Evolutionary conservation across 2,797 vertebrate species (phyloP), one percentile per base, ranked within the genome.

Genomic region (Sebastes oblongus): DNA sequence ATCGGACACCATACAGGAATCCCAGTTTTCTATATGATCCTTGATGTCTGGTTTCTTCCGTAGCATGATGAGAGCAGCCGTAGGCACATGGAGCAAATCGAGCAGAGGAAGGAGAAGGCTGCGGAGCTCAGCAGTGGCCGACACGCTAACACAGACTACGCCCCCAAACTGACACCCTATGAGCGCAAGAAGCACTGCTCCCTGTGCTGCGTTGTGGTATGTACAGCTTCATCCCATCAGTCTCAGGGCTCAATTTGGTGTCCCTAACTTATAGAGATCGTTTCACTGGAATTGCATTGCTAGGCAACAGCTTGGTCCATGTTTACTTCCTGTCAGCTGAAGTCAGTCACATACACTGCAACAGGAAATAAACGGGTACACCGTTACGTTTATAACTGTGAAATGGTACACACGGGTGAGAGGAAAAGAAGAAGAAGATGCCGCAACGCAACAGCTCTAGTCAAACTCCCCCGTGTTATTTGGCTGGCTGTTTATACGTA

Each of bases 1-100:
- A 60, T 16, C 20, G 3, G 59, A 79, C 66, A 58, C 9, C 5
- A 50, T 34, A 34, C 29, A 46, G 50, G 32, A 72, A 77, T 74
- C 29, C 11, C 8, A 6, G 2, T 77, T 78, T 75, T 34, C 65
- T 39, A 50, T 42, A 12, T 85, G 46, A 88, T 68, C 50, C 13
- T 6, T 46, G 61, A 16, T 70, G 73, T 86, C 60, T 71, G 68
- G 27, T 79, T 75, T 60, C 75, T 75, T 72, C 7, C 75, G 20
- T 79, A 99, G 98, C 98, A 99, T 2, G 98, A 99, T 68, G 98
- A 99, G 90, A 99, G 98, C 92, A 97, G 98, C 86, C 96, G 98
- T 58, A 95, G 98, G 79, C 98, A 99, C 94, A 98, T 99, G 98
- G 98, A 99, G 90, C 98, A 99, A 92, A 99, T 99, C 2, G 98